Evolutionary conservation across 2,888 invertebrate genomes (phyloP), one percentile per base, ranked within the genome.

Genomic region (Troides helena): DNA sequence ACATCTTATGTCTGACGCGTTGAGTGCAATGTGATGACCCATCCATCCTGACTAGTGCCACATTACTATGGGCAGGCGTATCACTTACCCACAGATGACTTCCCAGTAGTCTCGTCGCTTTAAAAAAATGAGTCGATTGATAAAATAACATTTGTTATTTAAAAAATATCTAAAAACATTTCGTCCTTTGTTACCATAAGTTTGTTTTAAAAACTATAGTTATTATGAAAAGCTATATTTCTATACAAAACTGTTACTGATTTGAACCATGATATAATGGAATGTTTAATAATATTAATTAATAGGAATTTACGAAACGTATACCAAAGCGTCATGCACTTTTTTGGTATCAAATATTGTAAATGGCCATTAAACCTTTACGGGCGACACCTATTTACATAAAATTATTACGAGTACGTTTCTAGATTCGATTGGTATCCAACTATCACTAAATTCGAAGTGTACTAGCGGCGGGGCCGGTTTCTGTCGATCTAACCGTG

Each of bases 371-470:
- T 62, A 50, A 67, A 53, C 59, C 57, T 56, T 62, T 25, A 50
- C 67, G 58, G 61, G 59, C 69, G 43, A 36, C 67, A 36, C 67
- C 70, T 56, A 69, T 57, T 62, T 71, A 65, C 71, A 71, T 71
- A 50, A 68, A 71, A 63, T 70, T 46, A 72, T 66, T 66, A 63
- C 30, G 25, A 63, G 50, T 50, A 63, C 65, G 50, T 68, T 57
- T 62, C 46, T 66, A n/a, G 65, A 56, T 65, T 67, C 53, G 58
- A 72, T 75, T 75, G 76, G 77, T 79, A 80, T 77, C 76, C 78
- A 74, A 77, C 76, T 80, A 81, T 84, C 84, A 82, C 81, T 83
- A 78, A 83, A 83, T 83, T 81, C 81, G 81, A 82, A 80, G 81
- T 78, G 77, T 73, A 74, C 75, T 74, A 74, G 75, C 73, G 77